Evolutionary conservation across 1,140 invertebrate genomes (phyloP).

Genomic region (Neuroterus valhalla): DNA sequence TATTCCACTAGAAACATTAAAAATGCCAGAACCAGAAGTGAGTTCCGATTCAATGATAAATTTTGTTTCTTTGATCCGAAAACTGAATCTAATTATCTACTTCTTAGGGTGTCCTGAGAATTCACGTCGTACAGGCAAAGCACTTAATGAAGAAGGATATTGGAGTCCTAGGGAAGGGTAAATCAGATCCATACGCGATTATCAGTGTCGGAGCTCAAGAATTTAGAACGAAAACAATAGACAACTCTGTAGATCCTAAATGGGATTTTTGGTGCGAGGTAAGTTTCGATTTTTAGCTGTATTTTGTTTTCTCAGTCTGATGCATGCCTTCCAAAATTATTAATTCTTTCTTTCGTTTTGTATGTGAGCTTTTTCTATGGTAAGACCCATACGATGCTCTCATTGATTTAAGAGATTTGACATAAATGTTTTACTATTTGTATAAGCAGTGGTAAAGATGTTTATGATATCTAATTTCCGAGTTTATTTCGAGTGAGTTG

Average conservation of each 20-base stretch:
- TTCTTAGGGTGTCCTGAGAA: conserved; percentile 84
- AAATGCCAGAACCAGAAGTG: conserved; percentile 92
- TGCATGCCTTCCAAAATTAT: conserved; percentile 60
- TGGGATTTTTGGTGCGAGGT: conserved; percentile 97
- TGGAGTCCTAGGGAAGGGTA: conserved; percentile 92
- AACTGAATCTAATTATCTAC: conserved; percentile 20
- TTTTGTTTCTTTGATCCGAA: conserved; percentile 6
- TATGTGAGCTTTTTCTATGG: conserved; percentile 33
- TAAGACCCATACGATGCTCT: conserved; percentile 32
- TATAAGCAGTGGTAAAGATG: too few relatives aligned
- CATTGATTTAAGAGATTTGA: too few relatives aligned
- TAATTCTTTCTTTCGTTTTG: conserved; percentile 32
- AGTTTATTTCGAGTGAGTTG: too few relatives aligned
- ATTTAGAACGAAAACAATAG: conserved; percentile 91
- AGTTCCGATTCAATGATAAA: conserved; percentile 47
- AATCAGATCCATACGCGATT: conserved; percentile 96
- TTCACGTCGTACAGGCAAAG: conserved; percentile 94
- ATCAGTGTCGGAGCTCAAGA: conserved; percentile 91
- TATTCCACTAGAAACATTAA: conserved; percentile 85
- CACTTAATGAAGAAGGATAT: conserved; percentile 95
- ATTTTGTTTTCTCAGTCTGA: conserved; percentile 38
- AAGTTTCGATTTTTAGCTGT: conserved; percentile 61
- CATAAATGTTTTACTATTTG: too few relatives aligned
- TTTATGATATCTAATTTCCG: too few relatives aligned
- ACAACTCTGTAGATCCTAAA: conserved; percentile 93